A percentile compares a stretch with the other conserved stretches of the same genome.
Conservation (phyloP, 2,797 vertebrate species). For the Premnoplex brunnescens region DNA sequence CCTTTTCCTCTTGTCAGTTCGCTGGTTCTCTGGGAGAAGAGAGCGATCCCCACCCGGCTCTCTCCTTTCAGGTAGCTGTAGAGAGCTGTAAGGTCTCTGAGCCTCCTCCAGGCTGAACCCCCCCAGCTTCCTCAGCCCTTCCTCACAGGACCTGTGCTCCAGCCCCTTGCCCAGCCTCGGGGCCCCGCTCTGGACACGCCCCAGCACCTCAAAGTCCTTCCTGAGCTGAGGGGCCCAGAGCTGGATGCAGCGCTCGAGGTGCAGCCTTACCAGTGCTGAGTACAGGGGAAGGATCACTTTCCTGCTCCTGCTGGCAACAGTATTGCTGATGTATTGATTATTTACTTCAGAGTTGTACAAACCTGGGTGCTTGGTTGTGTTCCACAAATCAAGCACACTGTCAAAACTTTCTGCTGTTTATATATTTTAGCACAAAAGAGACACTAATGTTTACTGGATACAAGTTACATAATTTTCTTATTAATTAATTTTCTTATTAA, state of each 20-base stretch:
- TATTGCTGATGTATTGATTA: neutral
- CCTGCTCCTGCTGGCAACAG: neutral
- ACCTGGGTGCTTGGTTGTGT: rapidly evolving
- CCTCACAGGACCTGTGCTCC: rapidly evolving
- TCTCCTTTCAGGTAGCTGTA: neutral
- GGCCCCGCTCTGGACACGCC: neutral
- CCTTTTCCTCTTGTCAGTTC: neutral
- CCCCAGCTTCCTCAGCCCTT: neutral
- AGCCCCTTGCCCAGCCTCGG: rapidly evolving
- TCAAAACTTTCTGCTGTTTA: rapidly evolving
- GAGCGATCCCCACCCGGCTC: rapidly evolving
- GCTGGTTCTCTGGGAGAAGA: neutral
- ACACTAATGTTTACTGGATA: neutral
- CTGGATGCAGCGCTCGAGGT: rapidly evolving
- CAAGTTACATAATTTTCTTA: neutral
- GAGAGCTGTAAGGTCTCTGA: neutral
- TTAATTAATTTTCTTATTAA: neutral
- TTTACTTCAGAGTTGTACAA: neutral
- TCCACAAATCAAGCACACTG: neutral
- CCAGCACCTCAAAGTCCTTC: neutral
- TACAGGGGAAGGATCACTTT: neutral
- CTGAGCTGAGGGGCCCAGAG: neutral
- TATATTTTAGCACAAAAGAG: neutral
- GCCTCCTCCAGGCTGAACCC: neutral
- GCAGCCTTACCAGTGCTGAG: neutral